Evolutionary conservation across 2,797 vertebrate genomes (phyloP).

Genomic region (Chelmon rostratus): DNA sequence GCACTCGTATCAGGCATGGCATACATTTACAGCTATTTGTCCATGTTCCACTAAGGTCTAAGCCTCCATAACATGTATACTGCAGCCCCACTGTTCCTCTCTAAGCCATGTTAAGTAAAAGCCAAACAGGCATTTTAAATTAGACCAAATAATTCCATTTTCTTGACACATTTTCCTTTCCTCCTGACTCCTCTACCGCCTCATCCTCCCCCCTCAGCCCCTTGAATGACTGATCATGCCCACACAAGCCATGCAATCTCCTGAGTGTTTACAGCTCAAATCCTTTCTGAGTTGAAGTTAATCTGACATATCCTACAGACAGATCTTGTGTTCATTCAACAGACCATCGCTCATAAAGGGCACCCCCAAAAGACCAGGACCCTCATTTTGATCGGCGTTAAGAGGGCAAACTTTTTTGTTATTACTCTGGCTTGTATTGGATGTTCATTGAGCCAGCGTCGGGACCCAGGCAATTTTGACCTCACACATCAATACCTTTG

Average conservation of each 20-base stretch:
- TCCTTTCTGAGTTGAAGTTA: slow-evolving; percentile 82
- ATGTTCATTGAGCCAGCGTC: slow-evolving; percentile 68
- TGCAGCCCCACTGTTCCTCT: slow-evolving; percentile 40
- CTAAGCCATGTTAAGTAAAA: slow-evolving; percentile 72
- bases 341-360: slow-evolving; percentile 79
- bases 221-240: slow-evolving; percentile 83
- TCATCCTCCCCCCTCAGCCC: slow-evolving; percentile 23
- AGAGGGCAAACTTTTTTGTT: slow-evolving; percentile 77
- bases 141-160: slow-evolving; percentile 77
- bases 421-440: slow-evolving; percentile 72
- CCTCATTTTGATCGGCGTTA: slow-evolving; percentile 77
- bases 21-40: slow-evolving; percentile 77
- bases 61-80: slow-evolving; percentile 75
- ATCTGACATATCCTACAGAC: slow-evolving; percentile 84
- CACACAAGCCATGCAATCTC: slow-evolving; percentile 75
- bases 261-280: slow-evolving; percentile 80
- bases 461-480: slow-evolving; percentile 79
- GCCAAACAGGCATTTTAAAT: slow-evolving; percentile 75
- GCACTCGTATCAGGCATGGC: slow-evolving; percentile 40
- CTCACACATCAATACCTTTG: slow-evolving; percentile 81
- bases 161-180: slow-evolving; percentile 62
- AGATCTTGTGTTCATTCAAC: slow-evolving; percentile 80
- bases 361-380: slow-evolving; percentile 64
- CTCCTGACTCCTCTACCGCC: slow-evolving; percentile 46
- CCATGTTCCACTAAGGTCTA: slow-evolving; percentile 76